Conservation (phyloP, 2,888 invertebrate genomes). For the Drosophila putrida region DNA sequence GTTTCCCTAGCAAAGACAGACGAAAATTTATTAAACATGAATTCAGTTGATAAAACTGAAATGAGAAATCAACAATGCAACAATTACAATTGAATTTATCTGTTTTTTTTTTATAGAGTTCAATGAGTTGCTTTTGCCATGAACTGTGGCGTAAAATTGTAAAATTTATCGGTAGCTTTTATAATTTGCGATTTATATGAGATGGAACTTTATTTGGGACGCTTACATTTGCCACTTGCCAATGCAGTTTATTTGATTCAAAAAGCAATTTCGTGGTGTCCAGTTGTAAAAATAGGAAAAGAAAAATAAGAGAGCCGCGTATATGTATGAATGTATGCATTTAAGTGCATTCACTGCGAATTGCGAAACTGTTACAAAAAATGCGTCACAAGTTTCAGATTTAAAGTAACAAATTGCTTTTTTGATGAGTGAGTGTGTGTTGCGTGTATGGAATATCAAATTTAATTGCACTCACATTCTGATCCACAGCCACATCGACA, state of each 20-base stretch:
- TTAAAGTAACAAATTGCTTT: conserved; percentile 53
- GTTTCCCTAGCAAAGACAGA: neutral
- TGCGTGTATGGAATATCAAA: conserved; percentile 10
- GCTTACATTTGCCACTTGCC: conserved; percentile 20
- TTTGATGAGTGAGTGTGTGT: neutral
- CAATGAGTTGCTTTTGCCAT: conserved; percentile 8
- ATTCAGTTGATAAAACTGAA: conserved; percentile 11
- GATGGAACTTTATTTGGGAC: conserved; percentile 26
- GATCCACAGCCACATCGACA: conserved; percentile 88
- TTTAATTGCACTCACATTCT: conserved; percentile 83
- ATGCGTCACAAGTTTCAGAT: conserved; percentile 8
- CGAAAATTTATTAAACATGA: conserved; percentile 1
- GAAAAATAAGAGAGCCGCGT: conserved; percentile 1
- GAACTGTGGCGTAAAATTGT: neutral
- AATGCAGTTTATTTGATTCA: conserved; percentile 51
- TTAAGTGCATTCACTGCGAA: neutral
- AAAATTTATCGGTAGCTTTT: conserved; percentile 20
- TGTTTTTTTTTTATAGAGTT: conserved; percentile 3
- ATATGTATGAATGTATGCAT: neutral
- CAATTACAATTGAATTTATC: conserved; percentile 19
- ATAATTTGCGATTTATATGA: conserved; percentile 56
- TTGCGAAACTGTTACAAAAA: conserved; percentile 14
- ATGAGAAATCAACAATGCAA: conserved; percentile 7
- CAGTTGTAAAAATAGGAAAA: conserved; percentile 2
- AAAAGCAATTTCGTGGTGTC: conserved; percentile 52